Base-by-base conservation (phyloP, 92 coral and sea anemone genomes). In the Porites lobata region DNA sequence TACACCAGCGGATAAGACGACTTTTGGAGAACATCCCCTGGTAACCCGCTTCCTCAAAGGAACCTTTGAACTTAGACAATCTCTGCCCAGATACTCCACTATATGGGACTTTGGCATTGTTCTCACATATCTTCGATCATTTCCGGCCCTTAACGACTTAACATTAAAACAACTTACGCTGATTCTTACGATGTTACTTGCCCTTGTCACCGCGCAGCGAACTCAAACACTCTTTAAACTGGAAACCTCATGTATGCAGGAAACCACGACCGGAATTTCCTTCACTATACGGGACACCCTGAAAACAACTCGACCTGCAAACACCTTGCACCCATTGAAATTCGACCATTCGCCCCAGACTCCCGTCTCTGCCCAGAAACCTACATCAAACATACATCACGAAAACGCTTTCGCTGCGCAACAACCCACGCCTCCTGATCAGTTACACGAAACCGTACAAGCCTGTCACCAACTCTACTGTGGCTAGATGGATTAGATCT, bases 401-500 rank as follows among this genome's bases (percentile, higher is more conserved):
- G 13, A 78, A 57, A 56, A 90, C 87, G 7, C 59, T 20, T 91
- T 87, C 54, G 77, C 78, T 71, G 65, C 74, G 38, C 8, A 6
- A 4, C 88, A 91, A 83, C 76, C 68, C 18, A n/a, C 76, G 50
- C 8, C 19, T 62, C 86, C 86, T 59, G 84, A 91, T 67, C 83
- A 69, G 69, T 78, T 80, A 84, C 51, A 80, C 79, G 12, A 85
- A 69, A 80, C 85, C 92, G 18, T 91, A 91, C 76, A 91, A 77
- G 79, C 91, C 91, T 50, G 76, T 91, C 13, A 62, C 91, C 19
- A 85, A 90, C 32, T 50, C 76, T 24, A 53, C 91, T 32, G 62
- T 91, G 7, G 70, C 87, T 32, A 86, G 94, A 32, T 92, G 92
- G 92, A 10, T 92, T 22, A 92, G 80, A 32, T 32, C 43, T 83